phyloP scores from a whole-genome alignment of 2,797 vertebrate species.

The Poecilia picta region DNA sequence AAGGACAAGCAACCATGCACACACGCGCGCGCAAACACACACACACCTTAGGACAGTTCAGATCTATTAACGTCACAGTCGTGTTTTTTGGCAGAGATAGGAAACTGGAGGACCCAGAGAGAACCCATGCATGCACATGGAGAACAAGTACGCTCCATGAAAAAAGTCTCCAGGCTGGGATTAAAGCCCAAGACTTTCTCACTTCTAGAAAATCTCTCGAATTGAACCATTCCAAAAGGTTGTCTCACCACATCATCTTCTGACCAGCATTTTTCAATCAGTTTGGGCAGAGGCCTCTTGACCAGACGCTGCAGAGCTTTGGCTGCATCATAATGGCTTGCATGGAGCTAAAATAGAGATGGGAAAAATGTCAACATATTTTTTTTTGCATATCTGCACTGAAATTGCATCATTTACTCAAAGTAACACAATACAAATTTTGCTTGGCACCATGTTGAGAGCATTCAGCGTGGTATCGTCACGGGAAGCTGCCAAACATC shows the following conservation, averaged over 20 bases:
- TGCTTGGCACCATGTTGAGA: constrained; percentile 89
- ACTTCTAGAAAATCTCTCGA: neutral
- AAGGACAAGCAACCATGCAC: neutral
- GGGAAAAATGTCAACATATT: neutral
- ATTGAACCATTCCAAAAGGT: neutral
- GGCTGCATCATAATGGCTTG: constrained; percentile 95
- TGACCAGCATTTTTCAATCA: constrained; percentile 99
- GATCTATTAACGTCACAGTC: neutral
- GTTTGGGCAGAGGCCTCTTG: constrained; percentile 98
- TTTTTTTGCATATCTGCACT: neutral
- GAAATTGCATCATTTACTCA: neutral
- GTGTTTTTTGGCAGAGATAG: neutral
- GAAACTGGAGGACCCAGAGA: neutral
- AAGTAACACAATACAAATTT: neutral
- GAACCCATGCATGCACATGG: neutral
- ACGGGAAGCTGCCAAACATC: constrained; percentile 96
- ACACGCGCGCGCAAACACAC: no score
- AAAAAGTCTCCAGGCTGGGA: neutral
- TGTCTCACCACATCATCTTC: constrained; percentile 94
- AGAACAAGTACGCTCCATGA: neutral
- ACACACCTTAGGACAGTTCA: neutral
- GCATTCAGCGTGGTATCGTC: constrained; percentile 98
- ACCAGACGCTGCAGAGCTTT: constrained; percentile 98
- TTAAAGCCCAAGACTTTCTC: neutral
- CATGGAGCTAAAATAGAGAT: constrained; percentile 86